Base-by-base conservation (phyloP, 2,888 invertebrate genomes). In the Fragum sueziense region DNA sequence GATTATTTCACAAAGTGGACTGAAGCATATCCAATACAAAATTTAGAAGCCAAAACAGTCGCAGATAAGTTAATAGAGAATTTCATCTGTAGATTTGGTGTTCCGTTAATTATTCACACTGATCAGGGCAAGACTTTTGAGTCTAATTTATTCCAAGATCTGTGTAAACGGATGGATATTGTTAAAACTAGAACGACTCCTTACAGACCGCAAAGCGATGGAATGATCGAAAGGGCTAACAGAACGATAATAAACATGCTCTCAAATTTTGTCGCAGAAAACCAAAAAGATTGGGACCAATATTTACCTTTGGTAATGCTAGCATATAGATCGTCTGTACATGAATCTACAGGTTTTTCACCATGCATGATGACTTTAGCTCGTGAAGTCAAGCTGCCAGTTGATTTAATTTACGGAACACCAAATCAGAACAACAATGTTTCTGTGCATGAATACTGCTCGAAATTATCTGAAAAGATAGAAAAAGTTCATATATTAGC, bases 221-320 rank as follows among this genome's bases (percentile, higher is more conserved):
- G 83, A 0, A 76, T 76, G 69, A 76, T 85, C 1, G 84, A 84
- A 31, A 57, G 74, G 47, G 31, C 52, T 1, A 85, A 80, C 67
- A 20, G 25, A 6, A 80, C 83, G 1, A 71, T 79, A 41, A 72
- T 70, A 51, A 73, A 80, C 51, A 82, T 85, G 82, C 59, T 78
- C 11, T 47, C 74, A 14, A n/a, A 67, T n/a, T 77, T 72, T 59
- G 76, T 79, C n/a, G 33, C 57, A 2, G 25, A 65, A 22, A 70
- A 79, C 67, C 74, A 83, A 25, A 74, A 51, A 31, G 76, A 85
- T 51, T 85, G 79, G 81, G 81, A 85, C 67, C 79, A 74, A 70
- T 62, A 77, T 51, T 33, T 85, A 9, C 70, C 74, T 41, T 52
- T 79, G 7, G 47, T 84, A 0, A 74, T 83, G 77, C 74, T 84